A percentile compares a stretch with the other conserved stretches of the same genome.
These are phyloP conservation scores for Ormyrus thymus DNA, from an alignment of 2,888 invertebrate species.

Conservation along the genomic window DNA sequence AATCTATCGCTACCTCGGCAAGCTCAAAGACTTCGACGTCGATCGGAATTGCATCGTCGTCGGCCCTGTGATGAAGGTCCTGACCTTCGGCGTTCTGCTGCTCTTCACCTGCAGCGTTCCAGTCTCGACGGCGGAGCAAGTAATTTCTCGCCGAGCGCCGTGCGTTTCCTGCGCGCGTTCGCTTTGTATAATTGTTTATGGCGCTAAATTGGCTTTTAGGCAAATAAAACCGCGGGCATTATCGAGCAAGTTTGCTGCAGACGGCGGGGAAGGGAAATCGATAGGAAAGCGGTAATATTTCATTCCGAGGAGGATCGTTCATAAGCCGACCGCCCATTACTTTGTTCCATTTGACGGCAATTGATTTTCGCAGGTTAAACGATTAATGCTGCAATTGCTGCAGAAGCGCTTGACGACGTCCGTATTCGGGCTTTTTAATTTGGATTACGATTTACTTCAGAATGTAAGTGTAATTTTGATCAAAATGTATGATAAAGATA, in stretches of 20 bases:
- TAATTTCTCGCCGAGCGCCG: no score
- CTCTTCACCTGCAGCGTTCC: conserved; percentile 8
- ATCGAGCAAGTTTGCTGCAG: background rate
- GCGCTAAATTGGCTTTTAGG: conserved; percentile 6
- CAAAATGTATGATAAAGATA: no score
- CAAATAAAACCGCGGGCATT: conserved; percentile 3
- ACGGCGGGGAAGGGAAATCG: background rate
- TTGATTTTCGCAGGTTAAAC: background rate
- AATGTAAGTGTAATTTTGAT: background rate
- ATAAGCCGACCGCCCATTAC: no score
- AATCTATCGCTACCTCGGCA: background rate
- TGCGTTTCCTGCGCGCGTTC: no score
- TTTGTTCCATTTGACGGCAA: background rate
- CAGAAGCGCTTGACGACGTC: background rate
- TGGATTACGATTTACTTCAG: background rate
- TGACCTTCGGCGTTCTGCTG: background rate
- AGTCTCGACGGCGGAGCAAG: background rate
- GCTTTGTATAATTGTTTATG: no score
- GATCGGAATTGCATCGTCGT: background rate
- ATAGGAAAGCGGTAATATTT: conserved; percentile 11
- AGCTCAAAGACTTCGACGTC: background rate
- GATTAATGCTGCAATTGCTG: background rate
- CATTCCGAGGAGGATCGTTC: no score
- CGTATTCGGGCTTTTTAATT: background rate
- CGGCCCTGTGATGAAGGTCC: background rate